Conservation (phyloP, 2,113 vertebrate genomes). For the Ammodytes marinus region DNA sequence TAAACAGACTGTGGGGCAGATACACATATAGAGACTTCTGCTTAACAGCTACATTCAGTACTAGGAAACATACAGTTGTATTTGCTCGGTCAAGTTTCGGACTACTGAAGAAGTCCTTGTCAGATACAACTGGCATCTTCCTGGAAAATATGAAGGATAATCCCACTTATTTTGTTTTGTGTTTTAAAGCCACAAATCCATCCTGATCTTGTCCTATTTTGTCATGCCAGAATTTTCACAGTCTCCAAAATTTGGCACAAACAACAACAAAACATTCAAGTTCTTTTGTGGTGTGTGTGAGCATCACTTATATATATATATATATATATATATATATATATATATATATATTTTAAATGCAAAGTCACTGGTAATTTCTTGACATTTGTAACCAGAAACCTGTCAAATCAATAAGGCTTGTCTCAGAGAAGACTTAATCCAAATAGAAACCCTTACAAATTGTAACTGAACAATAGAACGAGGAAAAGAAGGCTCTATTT, state of each 20-base stretch:
- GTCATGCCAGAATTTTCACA: neutral
- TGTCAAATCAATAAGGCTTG: neutral
- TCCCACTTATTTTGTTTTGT: neutral
- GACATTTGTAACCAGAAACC: no score
- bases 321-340: no score
- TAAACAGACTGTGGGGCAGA: constrained; percentile 35
- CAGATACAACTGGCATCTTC: neutral
- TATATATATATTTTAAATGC: no score
- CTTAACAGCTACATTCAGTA: constrained; percentile 31
- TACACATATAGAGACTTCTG: constrained; percentile 19
- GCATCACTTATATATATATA: no score
- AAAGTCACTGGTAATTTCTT: neutral
- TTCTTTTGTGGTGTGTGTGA: neutral
- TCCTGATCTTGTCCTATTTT: neutral
- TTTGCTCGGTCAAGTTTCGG: constrained; percentile 3
- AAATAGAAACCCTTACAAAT: constrained; percentile 6
- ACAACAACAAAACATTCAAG: neutral
- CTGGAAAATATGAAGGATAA: neutral
- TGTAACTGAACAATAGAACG: neutral
- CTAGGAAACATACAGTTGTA: constrained; percentile 27
- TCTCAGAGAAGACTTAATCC: neutral
- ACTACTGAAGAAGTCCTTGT: neutral
- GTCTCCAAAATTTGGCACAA: neutral
- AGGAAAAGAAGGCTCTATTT: neutral
- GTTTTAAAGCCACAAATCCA: neutral